phyloP scores from a whole-genome alignment of 2,797 vertebrate species.

The Artibeus lituratus region DNA sequence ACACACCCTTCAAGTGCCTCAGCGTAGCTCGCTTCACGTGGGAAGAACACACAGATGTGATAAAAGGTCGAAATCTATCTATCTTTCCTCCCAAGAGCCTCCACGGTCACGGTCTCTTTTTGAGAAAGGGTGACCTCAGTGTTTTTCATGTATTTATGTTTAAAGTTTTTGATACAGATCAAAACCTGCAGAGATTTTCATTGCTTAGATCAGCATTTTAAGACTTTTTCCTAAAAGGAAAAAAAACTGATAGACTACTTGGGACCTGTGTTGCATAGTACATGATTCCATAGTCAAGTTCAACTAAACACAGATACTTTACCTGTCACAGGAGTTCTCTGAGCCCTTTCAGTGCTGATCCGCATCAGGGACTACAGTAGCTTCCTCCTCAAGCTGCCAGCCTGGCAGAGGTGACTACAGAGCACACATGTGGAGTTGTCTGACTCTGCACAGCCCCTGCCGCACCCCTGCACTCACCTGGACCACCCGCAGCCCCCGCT shows the following conservation, averaged over 20 bases:
- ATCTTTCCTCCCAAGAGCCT: neutral
- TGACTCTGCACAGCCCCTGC: neutral
- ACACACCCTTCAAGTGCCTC: neutral
- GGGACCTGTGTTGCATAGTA: neutral
- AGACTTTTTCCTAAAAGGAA: neutral
- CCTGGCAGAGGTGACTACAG: neutral
- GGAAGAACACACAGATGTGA: neutral
- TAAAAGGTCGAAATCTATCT: neutral
- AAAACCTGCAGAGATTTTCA: constrained; percentile 1
- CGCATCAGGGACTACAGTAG: neutral
- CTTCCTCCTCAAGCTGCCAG: neutral
- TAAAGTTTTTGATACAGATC: neutral
- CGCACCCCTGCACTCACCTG: neutral
- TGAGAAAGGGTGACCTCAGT: neutral
- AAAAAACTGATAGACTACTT: neutral
- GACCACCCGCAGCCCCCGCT: neutral
- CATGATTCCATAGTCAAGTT: neutral
- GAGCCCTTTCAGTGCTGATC: neutral
- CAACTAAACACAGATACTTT: neutral
- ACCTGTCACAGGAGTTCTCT: neutral
- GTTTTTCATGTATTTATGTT: neutral
- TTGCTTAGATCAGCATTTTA: neutral
- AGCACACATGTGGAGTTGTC: neutral
- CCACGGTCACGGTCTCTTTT: neutral
- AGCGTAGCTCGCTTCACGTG: neutral